phyloP scores from a whole-genome alignment of 2,888 invertebrate species.

The Hirtodrosophila alboralis region DNA sequence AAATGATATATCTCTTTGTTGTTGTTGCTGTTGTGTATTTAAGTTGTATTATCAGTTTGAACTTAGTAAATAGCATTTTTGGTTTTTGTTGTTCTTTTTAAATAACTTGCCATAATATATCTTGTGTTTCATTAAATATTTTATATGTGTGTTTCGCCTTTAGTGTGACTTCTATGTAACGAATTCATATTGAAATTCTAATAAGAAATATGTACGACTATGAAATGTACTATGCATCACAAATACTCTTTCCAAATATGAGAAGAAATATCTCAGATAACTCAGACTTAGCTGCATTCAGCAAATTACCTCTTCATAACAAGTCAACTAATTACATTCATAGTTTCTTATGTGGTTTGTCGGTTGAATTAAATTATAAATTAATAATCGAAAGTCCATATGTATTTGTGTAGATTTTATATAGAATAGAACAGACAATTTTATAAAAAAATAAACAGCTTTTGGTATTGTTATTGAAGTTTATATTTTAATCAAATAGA shows the following conservation, averaged over 20 bases:
- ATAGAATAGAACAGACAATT: neutral
- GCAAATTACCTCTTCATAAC: neutral
- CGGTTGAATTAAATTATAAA: no score
- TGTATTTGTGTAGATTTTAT: no score
- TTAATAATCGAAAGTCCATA: neutral
- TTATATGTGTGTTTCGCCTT: conserved; percentile 41
- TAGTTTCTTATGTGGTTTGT: no score
- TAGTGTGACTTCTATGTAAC: conserved; percentile 39
- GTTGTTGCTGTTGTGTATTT: conserved; percentile 55
- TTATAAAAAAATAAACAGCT: neutral
- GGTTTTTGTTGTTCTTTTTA: conserved; percentile 41
- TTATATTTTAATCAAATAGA: neutral
- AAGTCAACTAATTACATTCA: no score
- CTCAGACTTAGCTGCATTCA: neutral
- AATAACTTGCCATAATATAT: conserved; percentile 72
- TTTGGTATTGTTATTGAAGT: no score
- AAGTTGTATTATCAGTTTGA: conserved; percentile 62
- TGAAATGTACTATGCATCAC: conserved; percentile 32
- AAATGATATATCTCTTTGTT: conserved; percentile 68
- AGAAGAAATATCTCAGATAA: neutral
- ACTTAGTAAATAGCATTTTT: conserved; percentile 60
- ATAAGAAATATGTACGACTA: conserved; percentile 38
- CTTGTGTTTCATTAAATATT: conserved; percentile 61
- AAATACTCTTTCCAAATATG: conserved; percentile 40
- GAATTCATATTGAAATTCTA: conserved; percentile 50